Evolutionary conservation across 2,113 vertebrate species (phyloP).

Genomic region (Aldabrachelys gigantea): DNA sequence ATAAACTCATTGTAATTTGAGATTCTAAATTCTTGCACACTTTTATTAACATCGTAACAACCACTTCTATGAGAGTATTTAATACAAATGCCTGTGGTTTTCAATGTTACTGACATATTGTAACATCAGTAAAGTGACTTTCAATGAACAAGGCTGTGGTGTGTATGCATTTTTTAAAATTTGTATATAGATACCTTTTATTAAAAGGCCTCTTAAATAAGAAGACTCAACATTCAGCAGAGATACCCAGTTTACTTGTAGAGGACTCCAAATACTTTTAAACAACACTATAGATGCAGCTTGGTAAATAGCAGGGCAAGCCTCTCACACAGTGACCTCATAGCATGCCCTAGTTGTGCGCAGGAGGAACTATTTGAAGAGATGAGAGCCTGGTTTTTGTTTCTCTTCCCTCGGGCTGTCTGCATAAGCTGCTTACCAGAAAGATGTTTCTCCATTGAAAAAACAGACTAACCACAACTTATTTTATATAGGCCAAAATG

Average conservation of each 20-base stretch:
- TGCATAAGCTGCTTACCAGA: background rate
- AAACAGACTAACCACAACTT: background rate
- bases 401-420: background rate
- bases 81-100: slow-evolving; percentile 74
- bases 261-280: background rate
- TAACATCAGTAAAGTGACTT: slow-evolving; percentile 83
- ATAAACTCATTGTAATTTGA: slow-evolving; percentile 56
- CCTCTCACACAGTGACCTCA: background rate
- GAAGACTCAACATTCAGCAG: background rate
- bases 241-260: background rate
- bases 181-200: background rate
- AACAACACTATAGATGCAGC: background rate
- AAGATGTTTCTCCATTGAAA: background rate
- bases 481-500: background rate
- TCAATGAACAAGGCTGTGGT: slow-evolving; percentile 56
- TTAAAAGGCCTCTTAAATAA: background rate
- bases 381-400: background rate
- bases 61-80: slow-evolving; percentile 71
- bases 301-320: background rate
- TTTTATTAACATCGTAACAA: slow-evolving; percentile 70
- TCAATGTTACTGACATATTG: slow-evolving; percentile 76
- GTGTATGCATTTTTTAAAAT: slow-evolving; percentile 14
- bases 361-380: accelerated
- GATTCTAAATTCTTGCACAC: slow-evolving; percentile 73
- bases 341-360: background rate